These are phyloP conservation scores for Apteryx mantelli DNA, from an alignment of 2,113 vertebrate genomes.

Conservation along the genomic window DNA sequence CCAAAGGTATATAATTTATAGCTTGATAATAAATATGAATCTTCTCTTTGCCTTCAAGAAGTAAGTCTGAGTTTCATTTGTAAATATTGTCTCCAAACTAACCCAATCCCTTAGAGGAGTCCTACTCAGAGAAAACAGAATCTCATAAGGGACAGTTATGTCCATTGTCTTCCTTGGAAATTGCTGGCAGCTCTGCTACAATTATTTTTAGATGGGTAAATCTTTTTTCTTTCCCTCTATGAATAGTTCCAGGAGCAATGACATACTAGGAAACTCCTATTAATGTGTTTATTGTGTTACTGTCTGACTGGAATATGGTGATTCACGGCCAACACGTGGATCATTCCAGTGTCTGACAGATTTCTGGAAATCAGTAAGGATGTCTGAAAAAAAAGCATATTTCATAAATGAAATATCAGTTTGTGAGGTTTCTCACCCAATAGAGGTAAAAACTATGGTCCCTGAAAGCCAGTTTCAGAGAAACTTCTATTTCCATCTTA, in stretches of 20 bases:
- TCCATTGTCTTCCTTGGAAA: background rate
- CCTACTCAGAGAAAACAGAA: background rate
- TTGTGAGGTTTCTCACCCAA: background rate
- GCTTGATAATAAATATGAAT: background rate
- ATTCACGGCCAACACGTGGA: background rate
- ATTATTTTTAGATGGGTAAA: background rate
- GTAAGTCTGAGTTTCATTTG: background rate
- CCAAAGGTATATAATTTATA: background rate
- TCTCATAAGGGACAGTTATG: accelerated
- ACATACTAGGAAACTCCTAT: background rate
- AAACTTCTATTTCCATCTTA: background rate
- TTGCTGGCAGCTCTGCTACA: background rate
- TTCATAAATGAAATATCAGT: background rate
- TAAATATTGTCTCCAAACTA: background rate
- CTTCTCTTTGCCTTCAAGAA: background rate
- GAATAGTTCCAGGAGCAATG: background rate
- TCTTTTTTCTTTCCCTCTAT: background rate
- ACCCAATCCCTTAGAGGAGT: background rate
- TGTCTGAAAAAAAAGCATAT: background rate
- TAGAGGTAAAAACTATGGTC: background rate
- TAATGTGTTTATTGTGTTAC: accelerated
- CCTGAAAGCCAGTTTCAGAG: background rate
- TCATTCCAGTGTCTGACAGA: background rate
- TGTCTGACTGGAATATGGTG: background rate
- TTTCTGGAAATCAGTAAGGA: background rate